Evolutionary conservation across 2,113 vertebrate genomes (phyloP).

Genomic region (Percina caprodes): DNA sequence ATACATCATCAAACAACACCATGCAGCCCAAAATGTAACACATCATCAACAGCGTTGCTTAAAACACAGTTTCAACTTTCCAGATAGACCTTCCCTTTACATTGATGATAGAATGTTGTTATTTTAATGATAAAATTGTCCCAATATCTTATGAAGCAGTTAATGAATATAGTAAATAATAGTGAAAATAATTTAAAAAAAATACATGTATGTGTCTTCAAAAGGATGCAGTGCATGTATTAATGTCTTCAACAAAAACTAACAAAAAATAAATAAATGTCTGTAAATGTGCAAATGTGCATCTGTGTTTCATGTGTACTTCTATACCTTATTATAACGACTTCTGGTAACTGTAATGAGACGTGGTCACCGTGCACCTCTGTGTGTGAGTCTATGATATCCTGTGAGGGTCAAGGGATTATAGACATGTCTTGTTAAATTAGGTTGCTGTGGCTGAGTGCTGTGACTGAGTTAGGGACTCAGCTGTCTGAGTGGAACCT

Average conservation of each 20-base stretch:
- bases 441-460: constrained; percentile 73
- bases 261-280: neutral
- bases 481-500: constrained; percentile 75
- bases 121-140: neutral
- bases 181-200: too few species aligned
- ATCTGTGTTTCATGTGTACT: constrained; percentile 37
- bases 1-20: neutral
- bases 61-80: neutral
- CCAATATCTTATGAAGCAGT: neutral
- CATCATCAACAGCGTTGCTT: neutral
- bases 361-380: constrained; percentile 62
- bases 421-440: constrained; percentile 79
- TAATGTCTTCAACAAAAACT: constrained; percentile 5
- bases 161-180: neutral
- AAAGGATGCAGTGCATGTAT: neutral
- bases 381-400: constrained; percentile 60
- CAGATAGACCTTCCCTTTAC: neutral
- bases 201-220: neutral
- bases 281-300: constrained; percentile 35
- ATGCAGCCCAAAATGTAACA: neutral
- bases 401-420: constrained; percentile 74
- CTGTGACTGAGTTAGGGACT: constrained; percentile 74
- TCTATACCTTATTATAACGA: constrained; percentile 57
- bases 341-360: constrained; percentile 66
- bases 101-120: neutral